A percentile compares a stretch with the other conserved stretches of the same genome.
These are phyloP conservation scores for Necrosyrtes monachus DNA, from an alignment of 2,797 vertebrate species.

Conservation along the genomic window DNA sequence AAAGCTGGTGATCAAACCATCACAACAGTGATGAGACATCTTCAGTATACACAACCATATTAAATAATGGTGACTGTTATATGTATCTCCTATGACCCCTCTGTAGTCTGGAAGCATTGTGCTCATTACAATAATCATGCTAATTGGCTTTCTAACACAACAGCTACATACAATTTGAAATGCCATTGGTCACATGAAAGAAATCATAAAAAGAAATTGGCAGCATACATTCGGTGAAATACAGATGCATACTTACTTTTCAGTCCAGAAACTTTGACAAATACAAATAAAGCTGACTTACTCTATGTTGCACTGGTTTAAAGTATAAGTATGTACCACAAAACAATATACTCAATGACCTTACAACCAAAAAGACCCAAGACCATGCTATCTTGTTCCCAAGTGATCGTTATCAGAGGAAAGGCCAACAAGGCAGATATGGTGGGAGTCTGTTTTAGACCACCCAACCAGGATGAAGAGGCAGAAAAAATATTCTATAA, in stretches of 20 bases:
- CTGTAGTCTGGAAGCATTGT: not conserved
- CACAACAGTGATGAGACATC: not conserved
- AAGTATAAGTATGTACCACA: not conserved
- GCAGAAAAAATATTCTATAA: too few relatives aligned
- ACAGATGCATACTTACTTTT: not conserved
- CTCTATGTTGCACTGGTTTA: not conserved
- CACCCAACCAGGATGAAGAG: too few relatives aligned
- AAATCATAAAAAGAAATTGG: not conserved
- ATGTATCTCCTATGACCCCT: not conserved
- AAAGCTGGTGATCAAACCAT: not conserved
- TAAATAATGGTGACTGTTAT: not conserved
- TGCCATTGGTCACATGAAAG: not conserved
- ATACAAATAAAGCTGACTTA: not conserved
- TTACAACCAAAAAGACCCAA: not conserved
- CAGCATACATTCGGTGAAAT: not conserved
- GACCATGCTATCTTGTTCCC: not conserved
- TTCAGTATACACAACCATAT: not conserved
- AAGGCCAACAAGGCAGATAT: too few relatives aligned
- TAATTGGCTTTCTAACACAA: slow-evolving; percentile 13
- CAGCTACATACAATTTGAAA: not conserved
- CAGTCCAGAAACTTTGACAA: not conserved
- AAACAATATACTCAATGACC: not conserved
- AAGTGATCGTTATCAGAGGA: not conserved
- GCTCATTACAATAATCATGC: not conserved
- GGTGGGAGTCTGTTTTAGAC: too few relatives aligned